phyloP scores from a whole-genome alignment of 2,797 vertebrate genomes.

The Anableps anableps region DNA sequence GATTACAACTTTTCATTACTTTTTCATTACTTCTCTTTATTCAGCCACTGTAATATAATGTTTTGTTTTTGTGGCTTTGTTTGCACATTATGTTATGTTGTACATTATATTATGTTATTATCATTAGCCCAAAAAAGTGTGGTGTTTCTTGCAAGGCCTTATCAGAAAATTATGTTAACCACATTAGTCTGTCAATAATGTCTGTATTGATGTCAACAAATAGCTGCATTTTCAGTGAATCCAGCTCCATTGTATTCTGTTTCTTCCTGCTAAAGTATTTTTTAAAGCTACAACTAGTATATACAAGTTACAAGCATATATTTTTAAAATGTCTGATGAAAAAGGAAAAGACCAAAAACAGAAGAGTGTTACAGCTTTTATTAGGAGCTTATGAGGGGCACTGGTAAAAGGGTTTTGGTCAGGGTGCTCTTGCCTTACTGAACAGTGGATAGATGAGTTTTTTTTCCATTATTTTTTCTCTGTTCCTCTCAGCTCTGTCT shows the following conservation, averaged over 20 bases:
- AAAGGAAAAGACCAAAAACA: conserved; percentile 7
- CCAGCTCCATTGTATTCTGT: not conserved
- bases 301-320: conserved; percentile 3
- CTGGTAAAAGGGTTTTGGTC: conserved; percentile 15
- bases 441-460: conserved; percentile 42
- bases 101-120: too few relatives aligned
- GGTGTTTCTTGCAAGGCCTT: not conserved
- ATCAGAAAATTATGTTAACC: not conserved
- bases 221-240: not conserved
- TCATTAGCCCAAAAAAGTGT: not conserved
- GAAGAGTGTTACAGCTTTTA: conserved; percentile 23
- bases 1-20: too few relatives aligned
- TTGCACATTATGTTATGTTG: too few relatives aligned
- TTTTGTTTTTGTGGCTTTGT: too few relatives aligned
- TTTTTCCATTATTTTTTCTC: conserved; percentile 17
- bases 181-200: conserved; percentile 11
- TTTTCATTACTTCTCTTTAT: too few relatives aligned
- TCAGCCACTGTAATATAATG: too few relatives aligned
- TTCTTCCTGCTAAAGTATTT: not conserved
- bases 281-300: not conserved
- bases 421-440: conserved; percentile 1
- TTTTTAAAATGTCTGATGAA: conserved; percentile 16
- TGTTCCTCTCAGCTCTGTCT: conserved; percentile 36
- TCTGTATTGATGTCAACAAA: conserved; percentile 3
- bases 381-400: conserved; percentile 11